Percentiles rank a stretch among this genome's conserved stretches.
Conservation (phyloP, 1,140 invertebrate genomes). For the Neodiprion fabricii region DNA sequence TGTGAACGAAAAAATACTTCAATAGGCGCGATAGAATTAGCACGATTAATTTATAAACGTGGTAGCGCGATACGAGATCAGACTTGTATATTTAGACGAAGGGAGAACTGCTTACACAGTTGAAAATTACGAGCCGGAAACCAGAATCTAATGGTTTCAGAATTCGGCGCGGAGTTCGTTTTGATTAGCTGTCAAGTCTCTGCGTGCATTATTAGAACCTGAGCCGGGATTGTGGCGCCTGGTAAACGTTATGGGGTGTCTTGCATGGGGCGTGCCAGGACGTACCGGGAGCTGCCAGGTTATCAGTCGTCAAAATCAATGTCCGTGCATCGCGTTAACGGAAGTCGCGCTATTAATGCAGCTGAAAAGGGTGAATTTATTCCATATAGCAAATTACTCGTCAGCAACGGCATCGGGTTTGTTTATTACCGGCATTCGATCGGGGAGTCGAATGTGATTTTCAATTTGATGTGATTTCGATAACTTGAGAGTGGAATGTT, state of each 20-base stretch:
- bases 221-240: too few relatives aligned
- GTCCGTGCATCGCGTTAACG: neutral
- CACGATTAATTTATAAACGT: too few relatives aligned
- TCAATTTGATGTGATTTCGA: too few relatives aligned
- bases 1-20: too few relatives aligned
- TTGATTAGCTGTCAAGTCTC: neutral
- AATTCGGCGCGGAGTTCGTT: neutral
- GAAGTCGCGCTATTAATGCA: neutral
- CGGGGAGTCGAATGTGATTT: too few relatives aligned
- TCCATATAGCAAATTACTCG: neutral
- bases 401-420: too few relatives aligned
- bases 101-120: neutral
- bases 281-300: neutral
- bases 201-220: too few relatives aligned
- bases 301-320: constrained; percentile 7
- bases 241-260: neutral
- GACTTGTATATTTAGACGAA: too few relatives aligned
- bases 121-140: neutral
- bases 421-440: too few relatives aligned
- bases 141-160: neutral
- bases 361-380: neutral
- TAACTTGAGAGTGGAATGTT: too few relatives aligned
- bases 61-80: too few relatives aligned
- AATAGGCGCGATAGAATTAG: too few relatives aligned
- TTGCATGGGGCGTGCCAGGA: neutral